phyloP scores from a whole-genome alignment of 2,888 invertebrate genomes.

The Aphodius sticticus region DNA sequence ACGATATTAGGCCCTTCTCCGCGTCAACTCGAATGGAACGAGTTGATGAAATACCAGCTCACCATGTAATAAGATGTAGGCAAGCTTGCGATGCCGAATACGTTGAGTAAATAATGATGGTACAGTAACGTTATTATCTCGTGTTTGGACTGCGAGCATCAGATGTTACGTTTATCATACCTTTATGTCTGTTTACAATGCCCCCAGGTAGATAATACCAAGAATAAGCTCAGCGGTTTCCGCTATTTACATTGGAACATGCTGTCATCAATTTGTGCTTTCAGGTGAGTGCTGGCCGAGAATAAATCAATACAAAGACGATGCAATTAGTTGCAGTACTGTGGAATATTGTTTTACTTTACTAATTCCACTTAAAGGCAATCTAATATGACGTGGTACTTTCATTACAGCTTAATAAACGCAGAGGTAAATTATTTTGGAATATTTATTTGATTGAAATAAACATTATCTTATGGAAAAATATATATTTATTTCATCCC shows the following conservation, averaged over 20 bases:
- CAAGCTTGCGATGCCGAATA: background rate
- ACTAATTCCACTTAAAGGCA: too few relatives aligned
- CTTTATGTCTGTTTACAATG: constrained; percentile 4
- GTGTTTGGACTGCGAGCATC: background rate
- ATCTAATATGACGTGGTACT: too few relatives aligned
- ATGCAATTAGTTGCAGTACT: background rate
- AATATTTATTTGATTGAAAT: too few relatives aligned
- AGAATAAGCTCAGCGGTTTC: background rate
- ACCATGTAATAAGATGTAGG: too few relatives aligned
- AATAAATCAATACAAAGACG: constrained; percentile 4
- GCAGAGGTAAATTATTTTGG: too few relatives aligned
- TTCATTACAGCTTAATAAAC: too few relatives aligned
- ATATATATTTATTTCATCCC: too few relatives aligned
- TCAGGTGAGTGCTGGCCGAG: background rate
- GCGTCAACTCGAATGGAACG: background rate
- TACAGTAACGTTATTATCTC: background rate
- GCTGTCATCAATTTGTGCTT: constrained; percentile 4
- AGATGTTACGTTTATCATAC: background rate
- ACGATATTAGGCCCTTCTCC: background rate
- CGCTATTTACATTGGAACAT: background rate
- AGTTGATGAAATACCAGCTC: background rate
- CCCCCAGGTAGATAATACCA: background rate
- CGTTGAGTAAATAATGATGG: background rate
- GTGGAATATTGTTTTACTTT: too few relatives aligned
- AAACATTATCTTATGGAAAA: too few relatives aligned